A percentile compares a stretch with the other conserved stretches of the same genome.
Evolutionary conservation across 2,113 vertebrate species (phyloP).

Genomic region (Ochotona curzoniae): DNA sequence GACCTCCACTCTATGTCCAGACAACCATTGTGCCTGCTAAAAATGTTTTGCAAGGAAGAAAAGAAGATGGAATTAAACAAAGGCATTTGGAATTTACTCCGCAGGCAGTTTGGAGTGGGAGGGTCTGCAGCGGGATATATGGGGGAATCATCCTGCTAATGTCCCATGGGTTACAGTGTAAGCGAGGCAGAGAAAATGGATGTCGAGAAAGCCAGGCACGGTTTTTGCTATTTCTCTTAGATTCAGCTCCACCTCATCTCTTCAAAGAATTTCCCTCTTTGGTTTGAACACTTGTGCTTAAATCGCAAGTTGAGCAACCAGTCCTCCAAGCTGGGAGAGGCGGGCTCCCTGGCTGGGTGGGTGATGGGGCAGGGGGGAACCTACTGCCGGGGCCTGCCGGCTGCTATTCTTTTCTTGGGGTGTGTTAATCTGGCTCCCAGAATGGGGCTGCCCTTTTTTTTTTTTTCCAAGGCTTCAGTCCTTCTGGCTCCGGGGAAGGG

Average conservation of each 20-base stretch:
- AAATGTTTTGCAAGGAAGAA: background rate
- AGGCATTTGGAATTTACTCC: background rate
- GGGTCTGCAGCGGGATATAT: accelerated
- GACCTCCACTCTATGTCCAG: background rate
- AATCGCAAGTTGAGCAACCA: background rate
- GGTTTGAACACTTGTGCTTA: background rate
- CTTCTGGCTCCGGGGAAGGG: slow-evolving; percentile 55
- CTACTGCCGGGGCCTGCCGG: background rate
- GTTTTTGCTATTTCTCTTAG: background rate
- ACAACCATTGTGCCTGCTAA: no score
- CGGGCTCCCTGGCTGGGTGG: background rate
- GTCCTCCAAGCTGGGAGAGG: background rate
- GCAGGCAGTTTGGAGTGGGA: background rate
- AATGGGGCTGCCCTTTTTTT: background rate
- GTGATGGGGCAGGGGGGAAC: background rate
- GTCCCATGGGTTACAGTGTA: accelerated
- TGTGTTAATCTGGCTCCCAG: slow-evolving; percentile 13
- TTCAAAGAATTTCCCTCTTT: background rate
- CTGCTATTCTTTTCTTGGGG: background rate
- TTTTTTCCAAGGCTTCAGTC: accelerated
- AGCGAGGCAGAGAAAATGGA: background rate
- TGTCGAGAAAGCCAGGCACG: background rate
- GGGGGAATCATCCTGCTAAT: accelerated
- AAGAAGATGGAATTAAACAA: background rate
- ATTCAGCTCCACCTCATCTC: background rate